Evolutionary conservation across 2,888 invertebrate species (phyloP).

Genomic region (Digitonthophagus gazella): DNA sequence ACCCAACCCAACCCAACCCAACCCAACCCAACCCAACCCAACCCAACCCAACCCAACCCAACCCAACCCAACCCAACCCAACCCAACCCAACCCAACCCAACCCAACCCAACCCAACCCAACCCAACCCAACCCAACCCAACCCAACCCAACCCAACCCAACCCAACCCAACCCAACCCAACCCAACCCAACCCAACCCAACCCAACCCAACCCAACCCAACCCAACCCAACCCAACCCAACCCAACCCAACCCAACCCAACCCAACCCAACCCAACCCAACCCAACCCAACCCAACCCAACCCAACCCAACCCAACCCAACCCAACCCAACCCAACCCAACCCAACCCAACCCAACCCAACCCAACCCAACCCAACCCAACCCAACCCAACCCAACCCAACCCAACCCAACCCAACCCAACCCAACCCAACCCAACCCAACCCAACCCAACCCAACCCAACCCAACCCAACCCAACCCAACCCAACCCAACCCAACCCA

Average conservation of each 20-base stretch:
- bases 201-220: conserved; percentile 1
- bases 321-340: conserved; percentile 1
- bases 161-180: conserved; percentile 1
- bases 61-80: conserved; percentile 1
- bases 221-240: conserved; percentile 1
- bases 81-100: conserved; percentile 1
- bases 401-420: conserved; percentile 1
- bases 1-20: conserved; percentile 1
- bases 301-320: conserved; percentile 1
- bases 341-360: conserved; percentile 1
- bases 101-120: conserved; percentile 1
- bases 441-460: conserved; percentile 1
- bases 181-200: conserved; percentile 1
- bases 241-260: conserved; percentile 1
- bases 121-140: conserved; percentile 1
- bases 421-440: conserved; percentile 1
- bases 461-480: conserved; percentile 1
- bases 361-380: conserved; percentile 1
- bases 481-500: conserved; percentile 1
- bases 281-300: conserved; percentile 1
- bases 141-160: conserved; percentile 1
- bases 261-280: conserved; percentile 1
- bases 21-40: conserved; percentile 1
- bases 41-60: conserved; percentile 1
- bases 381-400: conserved; percentile 1